Percentiles rank a stretch among this genome's conserved stretches.
Evolutionary conservation across 35 echinoderm and acorn worm genomes (phyloP).

Genomic region (Apostichopus parvimensis): DNA sequence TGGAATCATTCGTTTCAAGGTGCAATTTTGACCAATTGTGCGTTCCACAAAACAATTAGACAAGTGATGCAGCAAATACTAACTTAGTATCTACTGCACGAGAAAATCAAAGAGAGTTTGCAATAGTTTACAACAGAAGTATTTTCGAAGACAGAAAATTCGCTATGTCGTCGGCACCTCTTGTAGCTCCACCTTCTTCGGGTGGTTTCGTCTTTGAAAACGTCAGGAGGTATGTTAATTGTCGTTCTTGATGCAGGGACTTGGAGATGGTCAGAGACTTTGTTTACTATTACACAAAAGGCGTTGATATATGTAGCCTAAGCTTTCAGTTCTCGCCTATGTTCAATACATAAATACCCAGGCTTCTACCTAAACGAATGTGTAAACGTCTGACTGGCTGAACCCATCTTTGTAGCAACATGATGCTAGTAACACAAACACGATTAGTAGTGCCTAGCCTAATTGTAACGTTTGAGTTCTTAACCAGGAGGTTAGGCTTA

Average conservation of each 20-base stretch:
- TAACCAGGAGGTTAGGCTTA: too few species aligned
- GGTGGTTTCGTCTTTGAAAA: conserved; percentile 94
- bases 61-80: conserved; percentile 4
- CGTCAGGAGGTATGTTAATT: conserved; percentile 56
- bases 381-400: too few species aligned
- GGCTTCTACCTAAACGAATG: too few species aligned
- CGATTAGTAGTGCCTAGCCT: too few species aligned
- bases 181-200: conserved; percentile 45
- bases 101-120: not conserved
- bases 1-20: too few species aligned
- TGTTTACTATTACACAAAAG: too few species aligned
- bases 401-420: too few species aligned
- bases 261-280: too few species aligned
- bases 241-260: too few species aligned
- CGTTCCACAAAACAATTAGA: not conserved
- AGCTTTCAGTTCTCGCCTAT: not conserved
- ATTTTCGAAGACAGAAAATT: not conserved
- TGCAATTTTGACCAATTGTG: not conserved
- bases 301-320: not conserved
- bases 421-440: too few species aligned
- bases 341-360: too few species aligned
- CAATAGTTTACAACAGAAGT: not conserved
- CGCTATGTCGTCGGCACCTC: conserved; percentile 64
- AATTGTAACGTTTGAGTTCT: too few species aligned
- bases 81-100: not conserved